These are phyloP conservation scores for Spatulosminthurus flaviceps DNA, from an alignment of 2,888 invertebrate species.

Conservation along the genomic window DNA sequence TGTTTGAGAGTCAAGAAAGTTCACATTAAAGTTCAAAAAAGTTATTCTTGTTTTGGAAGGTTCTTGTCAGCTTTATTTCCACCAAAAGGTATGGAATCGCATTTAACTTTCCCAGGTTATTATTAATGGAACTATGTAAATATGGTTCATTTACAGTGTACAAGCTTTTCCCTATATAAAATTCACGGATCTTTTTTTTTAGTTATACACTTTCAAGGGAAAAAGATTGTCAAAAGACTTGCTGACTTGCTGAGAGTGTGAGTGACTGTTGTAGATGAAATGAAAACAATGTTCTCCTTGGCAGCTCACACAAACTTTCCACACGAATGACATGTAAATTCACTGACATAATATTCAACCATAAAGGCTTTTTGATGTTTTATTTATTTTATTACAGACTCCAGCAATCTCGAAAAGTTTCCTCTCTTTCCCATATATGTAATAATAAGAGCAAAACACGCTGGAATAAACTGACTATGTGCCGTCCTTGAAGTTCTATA, in stretches of 20 bases:
- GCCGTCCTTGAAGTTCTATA: no score
- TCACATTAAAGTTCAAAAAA: no score
- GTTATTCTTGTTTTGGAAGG: no score
- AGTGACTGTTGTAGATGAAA: conserved; percentile 6
- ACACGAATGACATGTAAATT: conserved; percentile 7
- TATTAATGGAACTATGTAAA: conserved; percentile 6
- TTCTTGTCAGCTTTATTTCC: no score
- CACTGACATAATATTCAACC: conserved; percentile 12
- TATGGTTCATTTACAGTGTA: not conserved
- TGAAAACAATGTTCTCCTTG: conserved; percentile 18
- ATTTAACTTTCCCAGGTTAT: not conserved
- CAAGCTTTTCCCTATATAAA: no score
- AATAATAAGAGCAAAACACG: no score
- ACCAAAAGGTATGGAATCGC: not conserved
- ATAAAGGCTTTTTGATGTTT: conserved; percentile 38
- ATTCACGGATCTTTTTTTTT: no score
- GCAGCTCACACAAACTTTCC: conserved; percentile 10
- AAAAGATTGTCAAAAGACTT: no score
- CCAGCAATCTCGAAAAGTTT: not conserved
- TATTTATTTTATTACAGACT: conserved; percentile 35
- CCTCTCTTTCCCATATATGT: not conserved
- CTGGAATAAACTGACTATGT: no score
- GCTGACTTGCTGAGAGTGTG: not conserved
- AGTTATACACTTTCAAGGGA: no score
- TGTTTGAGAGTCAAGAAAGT: no score